Percentiles rank a stretch among this genome's conserved stretches.
Conservation (phyloP, 2,113 vertebrate species). For the Solenodon paradoxus region DNA sequence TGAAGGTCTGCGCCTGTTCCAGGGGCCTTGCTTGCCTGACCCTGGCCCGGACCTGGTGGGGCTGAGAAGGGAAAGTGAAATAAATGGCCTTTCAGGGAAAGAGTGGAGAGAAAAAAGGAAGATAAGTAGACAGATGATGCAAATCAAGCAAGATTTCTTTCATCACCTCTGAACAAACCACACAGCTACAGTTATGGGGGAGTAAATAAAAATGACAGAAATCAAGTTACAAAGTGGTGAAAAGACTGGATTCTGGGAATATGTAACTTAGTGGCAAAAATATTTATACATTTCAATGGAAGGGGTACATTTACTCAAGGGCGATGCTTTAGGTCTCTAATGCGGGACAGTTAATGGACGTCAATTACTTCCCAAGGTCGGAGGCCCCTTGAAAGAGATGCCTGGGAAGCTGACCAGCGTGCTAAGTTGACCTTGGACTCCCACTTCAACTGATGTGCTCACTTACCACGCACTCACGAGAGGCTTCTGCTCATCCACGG, state of each 20-base stretch:
- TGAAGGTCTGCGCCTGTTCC: neutral
- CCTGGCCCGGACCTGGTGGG: too few relatives aligned
- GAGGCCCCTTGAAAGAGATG: neutral
- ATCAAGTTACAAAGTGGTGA: neutral
- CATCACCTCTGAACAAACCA: neutral
- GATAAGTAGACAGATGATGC: neutral
- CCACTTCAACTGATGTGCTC: neutral
- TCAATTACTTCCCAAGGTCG: neutral
- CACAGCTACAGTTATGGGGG: too few relatives aligned
- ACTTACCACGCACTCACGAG: neutral
- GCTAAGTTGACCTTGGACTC: neutral
- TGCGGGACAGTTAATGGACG: neutral
- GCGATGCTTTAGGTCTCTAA: neutral
- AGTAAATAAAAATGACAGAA: neutral
- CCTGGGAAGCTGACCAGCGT: too few relatives aligned
- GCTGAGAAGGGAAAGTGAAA: neutral
- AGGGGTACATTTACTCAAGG: neutral
- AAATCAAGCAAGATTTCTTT: neutral
- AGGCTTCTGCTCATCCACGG: too few relatives aligned
- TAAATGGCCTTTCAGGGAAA: neutral
- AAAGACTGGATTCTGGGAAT: neutral
- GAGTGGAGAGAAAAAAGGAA: neutral
- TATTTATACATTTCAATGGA: neutral
- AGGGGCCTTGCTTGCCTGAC: neutral
- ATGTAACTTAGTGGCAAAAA: neutral